Evolutionary conservation across 2,888 invertebrate species (phyloP), one percentile per base, ranked within the genome.

Genomic region (Ecdyonurus torrentis): DNA sequence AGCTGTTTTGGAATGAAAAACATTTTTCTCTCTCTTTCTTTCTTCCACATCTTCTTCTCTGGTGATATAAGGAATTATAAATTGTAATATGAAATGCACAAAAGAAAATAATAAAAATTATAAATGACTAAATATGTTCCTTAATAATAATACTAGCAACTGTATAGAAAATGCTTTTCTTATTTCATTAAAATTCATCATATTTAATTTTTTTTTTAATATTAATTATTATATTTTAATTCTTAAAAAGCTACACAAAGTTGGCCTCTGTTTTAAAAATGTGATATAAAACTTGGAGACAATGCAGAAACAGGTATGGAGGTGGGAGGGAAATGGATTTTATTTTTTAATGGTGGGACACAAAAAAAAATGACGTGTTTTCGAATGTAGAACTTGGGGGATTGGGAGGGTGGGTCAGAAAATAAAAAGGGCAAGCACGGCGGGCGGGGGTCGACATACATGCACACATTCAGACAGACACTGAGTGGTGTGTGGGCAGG

Each of bases 391-490:
- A 15, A 15, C 7, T 10, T 10, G 37, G 37, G 37, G 15, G 37
- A 10, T 37, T 37, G 15, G 37, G 37, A 37, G 15, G 37, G 37
- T 37, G 5, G 5, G 37, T 37, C 7, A 37, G 37, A 15, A 37
- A 10, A 15, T 5, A 15, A 37, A 10, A 37, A 37, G 37, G 7
- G 37, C 15, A 15, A 37, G 7, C 37, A 15, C 5, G n/a, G n/a
- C n/a, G 37, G 37, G 37, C 15, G 37, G 37, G 5, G 37, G 37
- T 5, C 37, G 37, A 64, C 62, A 62, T 63, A 66, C 65, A 62
- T 62, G 61, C 63, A 65, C 65, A 65, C 66, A 67, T 60, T 52
- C 52, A 52, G 52, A 61, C 37, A 61, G 24, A 53, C 25, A 52
- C 55, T 52, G 58, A 24, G 62, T 65, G 53, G 61, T 55, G 61